phyloP scores from a whole-genome alignment of 2,113 vertebrate genomes.

The Pseudorhombus dupliciocellatus region DNA sequence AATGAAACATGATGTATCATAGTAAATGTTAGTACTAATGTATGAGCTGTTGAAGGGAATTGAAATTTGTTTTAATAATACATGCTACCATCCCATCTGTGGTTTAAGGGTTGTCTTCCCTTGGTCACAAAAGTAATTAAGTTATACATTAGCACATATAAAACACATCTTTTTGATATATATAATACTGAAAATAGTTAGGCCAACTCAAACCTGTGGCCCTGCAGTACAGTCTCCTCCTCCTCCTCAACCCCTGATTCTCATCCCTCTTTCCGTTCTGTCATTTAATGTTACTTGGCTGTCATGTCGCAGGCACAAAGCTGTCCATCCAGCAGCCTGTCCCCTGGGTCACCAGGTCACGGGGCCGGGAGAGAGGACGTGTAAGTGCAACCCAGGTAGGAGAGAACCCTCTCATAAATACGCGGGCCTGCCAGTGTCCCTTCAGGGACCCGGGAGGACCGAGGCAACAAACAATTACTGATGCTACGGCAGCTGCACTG shows the following conservation, averaged over 20 bases:
- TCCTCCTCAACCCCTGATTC: neutral
- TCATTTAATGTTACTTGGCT: constrained; percentile 41
- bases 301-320: constrained; percentile 53
- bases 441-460: constrained; percentile 11
- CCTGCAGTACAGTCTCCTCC: constrained; percentile 10
- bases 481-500: constrained; percentile 31
- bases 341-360: constrained; percentile 48
- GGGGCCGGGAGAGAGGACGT: constrained; percentile 24
- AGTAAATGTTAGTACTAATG: too few relatives aligned
- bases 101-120: too few relatives aligned
- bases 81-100: too few relatives aligned
- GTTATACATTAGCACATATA: neutral
- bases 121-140: too few relatives aligned
- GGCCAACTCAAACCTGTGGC: constrained; percentile 10
- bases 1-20: too few relatives aligned
- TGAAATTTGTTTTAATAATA: neutral
- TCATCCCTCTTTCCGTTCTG: constrained; percentile 33
- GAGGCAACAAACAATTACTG: constrained; percentile 31
- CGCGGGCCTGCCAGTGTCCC: constrained; percentile 28
- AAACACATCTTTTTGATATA: neutral
- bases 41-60: too few relatives aligned
- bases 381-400: constrained; percentile 65
- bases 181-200: neutral
- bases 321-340: constrained; percentile 40
- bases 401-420: constrained; percentile 57